Base-by-base conservation (phyloP, 2,797 vertebrate species). In the Sebastes vulpes region DNA sequence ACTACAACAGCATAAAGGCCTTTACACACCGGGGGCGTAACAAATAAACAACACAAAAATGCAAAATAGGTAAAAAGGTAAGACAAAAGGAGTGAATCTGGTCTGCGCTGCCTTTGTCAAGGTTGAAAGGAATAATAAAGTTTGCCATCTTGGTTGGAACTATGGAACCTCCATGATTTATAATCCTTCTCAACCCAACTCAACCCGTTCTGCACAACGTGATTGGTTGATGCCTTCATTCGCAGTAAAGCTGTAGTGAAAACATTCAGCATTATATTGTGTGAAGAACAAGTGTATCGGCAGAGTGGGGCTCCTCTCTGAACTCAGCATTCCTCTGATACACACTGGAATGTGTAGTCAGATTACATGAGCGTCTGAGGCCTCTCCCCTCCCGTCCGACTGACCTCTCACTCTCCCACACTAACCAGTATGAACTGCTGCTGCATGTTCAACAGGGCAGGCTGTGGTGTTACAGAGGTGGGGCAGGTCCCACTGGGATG, bases 271-370 rank as follows among this genome's bases (percentile, higher is more conserved):
- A 46, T 64, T n/a, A 29, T 67, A 65, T 32, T 81, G 38, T 77
- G 28, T 38, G 14, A 75, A 32, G 28, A 77, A 66, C 42, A 68
- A 80, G 52, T 74, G 77, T 69, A 69, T 9, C 5, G 35, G 31
- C 53, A 18, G 48, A 76, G 38, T n/a, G 60, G 57, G 75, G 69
- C 81, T 88, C 76, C 56, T 79, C 66, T 83, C 32, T 65, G n/a
- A 82, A 82, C 35, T 63, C 69, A 57, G 76, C 90, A 89, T 94
- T 93, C 92, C 87, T 90, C 71, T 75, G 81, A 84, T 70, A 57
- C 57, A 79, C 42, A 59, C 75, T 83, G 91, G 90, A 94, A 92
- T 93, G 91, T 81, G 82, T 84, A 74, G 84, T 71, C 84, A 81
- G 91, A 87, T 90, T 88, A 91, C 84, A 92, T 42, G 66, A 89